These are phyloP conservation scores for Ochotona princeps DNA, from an alignment of 2,113 vertebrate genomes.

Conservation along the genomic window DNA sequence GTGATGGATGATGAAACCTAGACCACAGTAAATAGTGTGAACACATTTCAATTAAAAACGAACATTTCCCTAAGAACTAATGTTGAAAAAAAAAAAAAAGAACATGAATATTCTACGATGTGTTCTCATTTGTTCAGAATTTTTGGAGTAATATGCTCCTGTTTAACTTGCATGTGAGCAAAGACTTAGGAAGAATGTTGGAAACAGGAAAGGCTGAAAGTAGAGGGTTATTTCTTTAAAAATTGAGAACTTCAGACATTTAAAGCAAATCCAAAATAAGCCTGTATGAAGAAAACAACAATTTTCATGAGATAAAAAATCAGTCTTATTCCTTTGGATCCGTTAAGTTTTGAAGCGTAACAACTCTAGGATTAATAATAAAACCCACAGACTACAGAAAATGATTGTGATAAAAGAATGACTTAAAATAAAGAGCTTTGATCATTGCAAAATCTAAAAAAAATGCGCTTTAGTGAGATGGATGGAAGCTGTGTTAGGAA, in stretches of 20 bases:
- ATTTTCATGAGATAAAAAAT: too few relatives aligned
- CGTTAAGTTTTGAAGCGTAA: constrained; percentile 27
- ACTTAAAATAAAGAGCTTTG: constrained; percentile 57
- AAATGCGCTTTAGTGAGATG: neutral
- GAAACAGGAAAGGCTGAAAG: neutral
- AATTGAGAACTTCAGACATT: neutral
- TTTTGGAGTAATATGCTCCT: neutral
- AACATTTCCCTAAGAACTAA: neutral
- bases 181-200: neutral
- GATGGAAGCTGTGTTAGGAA: constrained; percentile 45
- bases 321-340: constrained; percentile 46
- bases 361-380: constrained; percentile 27
- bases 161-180: neutral
- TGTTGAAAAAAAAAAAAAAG: neutral
- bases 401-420: constrained; percentile 41
- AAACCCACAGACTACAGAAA: constrained; percentile 43
- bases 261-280: neutral
- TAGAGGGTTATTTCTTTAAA: neutral
- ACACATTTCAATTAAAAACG: neutral
- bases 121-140: neutral
- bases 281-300: too few relatives aligned
- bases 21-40: neutral
- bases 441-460: constrained; percentile 48
- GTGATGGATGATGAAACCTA: neutral
- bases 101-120: neutral